These are phyloP conservation scores for Coracopsis vasa DNA, from an alignment of 2,113 vertebrate species.

Conservation along the genomic window DNA sequence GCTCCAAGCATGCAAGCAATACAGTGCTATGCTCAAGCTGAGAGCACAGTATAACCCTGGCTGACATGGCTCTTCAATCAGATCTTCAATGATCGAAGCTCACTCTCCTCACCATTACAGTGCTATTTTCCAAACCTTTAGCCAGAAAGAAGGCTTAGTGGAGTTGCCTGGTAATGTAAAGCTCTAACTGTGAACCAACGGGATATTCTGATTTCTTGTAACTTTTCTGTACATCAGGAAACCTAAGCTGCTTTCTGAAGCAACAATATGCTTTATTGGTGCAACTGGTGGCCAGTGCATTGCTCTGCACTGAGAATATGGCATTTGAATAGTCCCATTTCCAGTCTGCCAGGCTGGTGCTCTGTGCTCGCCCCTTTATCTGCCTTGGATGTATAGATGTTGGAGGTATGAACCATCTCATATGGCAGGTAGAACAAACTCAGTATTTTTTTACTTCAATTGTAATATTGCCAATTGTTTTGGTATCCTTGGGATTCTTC, in stretches of 20 bases:
- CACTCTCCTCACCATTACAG: background rate
- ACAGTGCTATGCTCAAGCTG: background rate
- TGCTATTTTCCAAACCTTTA: background rate
- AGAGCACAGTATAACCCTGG: background rate
- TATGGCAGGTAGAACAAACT: background rate
- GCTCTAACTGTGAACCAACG: background rate
- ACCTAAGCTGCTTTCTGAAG: background rate
- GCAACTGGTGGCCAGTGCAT: background rate
- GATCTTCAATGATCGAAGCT: background rate
- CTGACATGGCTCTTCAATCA: background rate
- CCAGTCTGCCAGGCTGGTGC: background rate
- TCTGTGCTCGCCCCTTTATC: background rate
- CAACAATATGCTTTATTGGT: background rate
- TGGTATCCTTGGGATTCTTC: background rate
- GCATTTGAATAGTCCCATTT: background rate
- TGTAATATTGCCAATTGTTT: background rate
- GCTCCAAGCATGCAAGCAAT: background rate
- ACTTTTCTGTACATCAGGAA: accelerated
- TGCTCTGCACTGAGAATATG: background rate
- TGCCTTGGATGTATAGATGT: background rate
- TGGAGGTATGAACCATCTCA: background rate
- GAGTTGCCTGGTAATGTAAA: background rate
- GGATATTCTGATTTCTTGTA: background rate
- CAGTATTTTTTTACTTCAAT: background rate
- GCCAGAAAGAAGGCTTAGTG: background rate